Evolutionary conservation across 2,113 vertebrate species (phyloP).

Genomic region (Micronycteris hirsuta): DNA sequence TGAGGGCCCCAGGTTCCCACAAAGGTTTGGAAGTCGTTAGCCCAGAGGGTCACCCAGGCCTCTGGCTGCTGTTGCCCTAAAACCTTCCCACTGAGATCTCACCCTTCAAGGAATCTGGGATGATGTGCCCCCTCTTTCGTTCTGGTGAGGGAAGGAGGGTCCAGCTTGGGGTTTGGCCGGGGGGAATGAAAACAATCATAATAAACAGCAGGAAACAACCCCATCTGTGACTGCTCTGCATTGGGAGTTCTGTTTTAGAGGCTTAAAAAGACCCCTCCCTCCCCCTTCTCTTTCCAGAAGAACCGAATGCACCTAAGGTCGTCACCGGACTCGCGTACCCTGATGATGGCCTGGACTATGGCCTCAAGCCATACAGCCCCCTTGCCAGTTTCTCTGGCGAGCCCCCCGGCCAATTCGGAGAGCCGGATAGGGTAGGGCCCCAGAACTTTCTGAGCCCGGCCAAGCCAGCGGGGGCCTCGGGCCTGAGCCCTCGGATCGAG

Average conservation of each 20-base stretch:
- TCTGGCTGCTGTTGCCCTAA: rapidly evolving
- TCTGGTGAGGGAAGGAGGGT: neutral
- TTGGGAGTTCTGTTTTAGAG: slow-evolving; percentile 79
- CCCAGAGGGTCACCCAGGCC: neutral
- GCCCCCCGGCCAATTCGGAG: slow-evolving; percentile 87
- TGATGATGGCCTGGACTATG: slow-evolving; percentile 88
- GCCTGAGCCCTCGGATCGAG: slow-evolving; percentile 95
- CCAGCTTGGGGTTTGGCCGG: neutral
- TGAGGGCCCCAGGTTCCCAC: neutral
- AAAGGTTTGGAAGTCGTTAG: neutral
- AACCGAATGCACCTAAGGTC: slow-evolving; percentile 90
- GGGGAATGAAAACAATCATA: neutral
- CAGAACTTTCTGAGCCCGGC: slow-evolving; percentile 85
- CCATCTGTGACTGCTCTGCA: slow-evolving; percentile 76
- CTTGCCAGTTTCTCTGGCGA: slow-evolving; percentile 82
- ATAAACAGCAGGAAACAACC: neutral
- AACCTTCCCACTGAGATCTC: neutral
- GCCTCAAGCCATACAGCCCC: slow-evolving; percentile 90
- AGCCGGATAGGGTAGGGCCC: slow-evolving; percentile 89
- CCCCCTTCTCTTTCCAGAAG: slow-evolving; percentile 94
- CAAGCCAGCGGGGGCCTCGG: slow-evolving; percentile 84
- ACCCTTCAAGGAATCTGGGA: neutral
- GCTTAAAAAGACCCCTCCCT: slow-evolving; percentile 87
- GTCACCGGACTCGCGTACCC: slow-evolving; percentile 89
- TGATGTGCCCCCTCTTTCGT: neutral